Base-by-base conservation (phyloP, 1,140 invertebrate species). In the Dendrolimus punctatus region DNA sequence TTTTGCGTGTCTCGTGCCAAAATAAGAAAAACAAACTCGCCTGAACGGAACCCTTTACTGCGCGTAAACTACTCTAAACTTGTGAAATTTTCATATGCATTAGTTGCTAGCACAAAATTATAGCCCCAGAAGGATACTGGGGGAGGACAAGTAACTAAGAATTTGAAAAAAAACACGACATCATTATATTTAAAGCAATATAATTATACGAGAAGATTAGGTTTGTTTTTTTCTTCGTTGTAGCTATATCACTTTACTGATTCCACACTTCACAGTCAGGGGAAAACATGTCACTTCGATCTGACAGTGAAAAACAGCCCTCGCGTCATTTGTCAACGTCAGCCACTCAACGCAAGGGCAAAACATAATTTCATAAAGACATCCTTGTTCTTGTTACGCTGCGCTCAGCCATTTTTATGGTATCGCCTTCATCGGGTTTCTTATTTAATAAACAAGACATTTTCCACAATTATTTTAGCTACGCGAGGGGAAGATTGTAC, bases 321-420 rank as follows among this genome's bases (percentile, higher is more conserved):
- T 62, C 67, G 60, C 66, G 68, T 81, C 78, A 79, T 81, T 81
- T 80, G 76, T 81, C 78, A 84, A 80, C 58, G 78, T 81, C 78
- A 76, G 59, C 60, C 61, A 73, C 76, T 83, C 80, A 68, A 59
- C 73, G 71, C 62, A 55, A 53, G 69, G 64, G 73, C 75, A 76
- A 78, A 80, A 80, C 73, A 81, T 76, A 73, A 81, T 80, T 80
- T 79, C 68, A 80, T 81, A 80, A 78, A 83, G 76, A 83, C 74
- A 72, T 80, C 71, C 65, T 66, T 76, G 71, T 75, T 79, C 71
- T 73, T 73, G 67, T 75, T 73, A 73, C 58, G 60, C 53, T 53
- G 58, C 57, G 62, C 59, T 56, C 57, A 56, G 48, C 58, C 60
- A 56, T 51, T 68, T 71, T 66, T 69, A 71, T 64, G 53, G 57